A percentile compares a stretch with the other conserved stretches of the same genome.
Evolutionary conservation across 2,888 invertebrate genomes (phyloP).

Genomic region (Drosophila recens): DNA sequence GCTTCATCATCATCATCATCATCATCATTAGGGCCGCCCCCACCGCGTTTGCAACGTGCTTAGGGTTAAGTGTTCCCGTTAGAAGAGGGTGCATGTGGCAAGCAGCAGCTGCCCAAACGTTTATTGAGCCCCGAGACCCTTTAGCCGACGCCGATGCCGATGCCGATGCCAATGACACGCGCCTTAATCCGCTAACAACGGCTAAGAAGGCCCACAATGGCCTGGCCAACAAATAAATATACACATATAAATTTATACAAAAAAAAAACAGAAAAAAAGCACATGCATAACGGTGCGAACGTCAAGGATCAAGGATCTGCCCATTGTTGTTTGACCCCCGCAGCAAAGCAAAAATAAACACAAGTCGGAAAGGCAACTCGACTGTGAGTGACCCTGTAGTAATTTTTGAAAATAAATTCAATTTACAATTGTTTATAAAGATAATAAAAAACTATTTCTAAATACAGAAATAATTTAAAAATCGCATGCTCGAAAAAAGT

Average conservation of each 20-base stretch:
- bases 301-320: too few species aligned
- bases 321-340: too few species aligned
- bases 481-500: too few species aligned
- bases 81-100: constrained; percentile 49
- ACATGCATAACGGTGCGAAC: constrained; percentile 58
- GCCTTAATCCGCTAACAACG: constrained; percentile 65
- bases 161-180: constrained; percentile 53
- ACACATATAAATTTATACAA: not conserved
- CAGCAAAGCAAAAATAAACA: too few species aligned
- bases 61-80: constrained; percentile 80
- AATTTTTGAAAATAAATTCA: too few species aligned
- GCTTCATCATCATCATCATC: constrained; percentile 71
- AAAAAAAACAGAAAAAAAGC: not conserved
- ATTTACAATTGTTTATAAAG: too few species aligned
- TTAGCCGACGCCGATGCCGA: constrained; percentile 16
- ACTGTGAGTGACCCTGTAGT: too few species aligned
- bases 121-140: constrained; percentile 31
- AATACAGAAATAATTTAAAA: too few species aligned
- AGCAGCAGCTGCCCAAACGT: constrained; percentile 53
- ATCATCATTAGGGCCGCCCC: constrained; percentile 74
- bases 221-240: not conserved
- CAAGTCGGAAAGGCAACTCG: too few species aligned
- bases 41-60: constrained; percentile 59
- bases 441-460: too few species aligned
- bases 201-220: constrained; percentile 49